Percentiles rank a stretch among this genome's conserved stretches.
Conservation (phyloP, 2,113 vertebrate genomes). For the Andinoacara biseriatus region DNA sequence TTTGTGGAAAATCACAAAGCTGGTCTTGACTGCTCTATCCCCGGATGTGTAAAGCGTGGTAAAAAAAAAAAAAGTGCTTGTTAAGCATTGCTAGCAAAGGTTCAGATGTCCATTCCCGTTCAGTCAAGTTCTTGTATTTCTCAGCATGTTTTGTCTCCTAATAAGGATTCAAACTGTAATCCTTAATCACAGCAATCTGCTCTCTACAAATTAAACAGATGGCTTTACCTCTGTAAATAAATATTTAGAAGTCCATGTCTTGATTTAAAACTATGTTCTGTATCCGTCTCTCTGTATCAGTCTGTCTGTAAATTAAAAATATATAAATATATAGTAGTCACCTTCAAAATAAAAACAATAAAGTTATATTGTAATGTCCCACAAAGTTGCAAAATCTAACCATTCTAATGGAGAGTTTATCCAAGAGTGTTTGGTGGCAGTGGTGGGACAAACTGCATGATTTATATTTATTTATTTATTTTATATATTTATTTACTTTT, state of each 20-base stretch:
- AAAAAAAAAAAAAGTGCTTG: too few relatives aligned
- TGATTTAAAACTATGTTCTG: too few relatives aligned
- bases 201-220: background rate
- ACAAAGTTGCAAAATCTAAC: background rate
- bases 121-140: background rate
- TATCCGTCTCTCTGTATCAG: too few relatives aligned
- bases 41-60: too few relatives aligned
- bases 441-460: background rate
- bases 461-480: background rate
- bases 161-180: background rate
- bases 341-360: background rate
- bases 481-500: background rate
- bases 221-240: background rate
- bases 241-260: too few relatives aligned
- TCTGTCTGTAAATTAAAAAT: too few relatives aligned
- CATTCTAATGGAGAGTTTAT: background rate
- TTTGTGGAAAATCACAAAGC: too few relatives aligned
- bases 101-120: background rate
- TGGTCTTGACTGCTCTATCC: too few relatives aligned
- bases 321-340: background rate
- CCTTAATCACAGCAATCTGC: background rate
- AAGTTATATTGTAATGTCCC: background rate
- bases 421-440: background rate
- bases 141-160: background rate
- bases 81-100: background rate